Percentiles rank a stretch among this genome's conserved stretches.
phyloP scores from a whole-genome alignment of 1,140 invertebrate genomes.

The Chelonus insularis region DNA sequence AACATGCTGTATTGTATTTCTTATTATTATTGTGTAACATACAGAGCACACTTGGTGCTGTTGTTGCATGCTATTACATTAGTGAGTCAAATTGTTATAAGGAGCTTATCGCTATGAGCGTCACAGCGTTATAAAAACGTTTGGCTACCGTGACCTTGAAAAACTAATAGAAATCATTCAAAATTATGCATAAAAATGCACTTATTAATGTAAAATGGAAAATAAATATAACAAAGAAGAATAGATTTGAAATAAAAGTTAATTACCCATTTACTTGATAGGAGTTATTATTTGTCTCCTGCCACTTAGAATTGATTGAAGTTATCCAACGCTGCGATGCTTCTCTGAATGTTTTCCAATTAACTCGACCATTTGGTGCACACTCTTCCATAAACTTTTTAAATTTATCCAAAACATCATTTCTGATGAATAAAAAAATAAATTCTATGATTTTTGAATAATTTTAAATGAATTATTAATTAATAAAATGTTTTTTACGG shows the following conservation, averaged over 20 bases:
- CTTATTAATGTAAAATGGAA: background rate
- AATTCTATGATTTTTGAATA: background rate
- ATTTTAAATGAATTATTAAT: no score
- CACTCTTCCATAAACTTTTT: conserved; percentile 16
- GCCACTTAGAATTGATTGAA: conserved; percentile 3
- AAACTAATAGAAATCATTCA: no score
- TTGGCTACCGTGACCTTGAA: background rate
- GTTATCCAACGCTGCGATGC: conserved; percentile 20
- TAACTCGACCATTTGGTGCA: conserved; percentile 14
- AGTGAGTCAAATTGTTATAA: background rate
- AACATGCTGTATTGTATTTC: background rate
- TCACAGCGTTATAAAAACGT: conserved; percentile 9
- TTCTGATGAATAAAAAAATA: background rate
- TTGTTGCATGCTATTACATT: conserved; percentile 1
- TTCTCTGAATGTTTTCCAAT: conserved; percentile 20
- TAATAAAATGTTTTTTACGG: conserved; percentile 5
- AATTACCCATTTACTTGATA: conserved; percentile 16
- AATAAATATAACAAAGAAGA: no score
- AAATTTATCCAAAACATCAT: conserved; percentile 22
- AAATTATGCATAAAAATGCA: background rate
- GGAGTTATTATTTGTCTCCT: conserved; percentile 34
- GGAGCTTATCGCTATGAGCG: conserved; percentile 10
- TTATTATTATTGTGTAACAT: background rate
- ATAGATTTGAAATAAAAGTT: background rate
- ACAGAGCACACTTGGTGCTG: background rate